phyloP scores from a whole-genome alignment of 37 sponge, comb jelly and placozoan species.

The Haliclona indistincta region DNA sequence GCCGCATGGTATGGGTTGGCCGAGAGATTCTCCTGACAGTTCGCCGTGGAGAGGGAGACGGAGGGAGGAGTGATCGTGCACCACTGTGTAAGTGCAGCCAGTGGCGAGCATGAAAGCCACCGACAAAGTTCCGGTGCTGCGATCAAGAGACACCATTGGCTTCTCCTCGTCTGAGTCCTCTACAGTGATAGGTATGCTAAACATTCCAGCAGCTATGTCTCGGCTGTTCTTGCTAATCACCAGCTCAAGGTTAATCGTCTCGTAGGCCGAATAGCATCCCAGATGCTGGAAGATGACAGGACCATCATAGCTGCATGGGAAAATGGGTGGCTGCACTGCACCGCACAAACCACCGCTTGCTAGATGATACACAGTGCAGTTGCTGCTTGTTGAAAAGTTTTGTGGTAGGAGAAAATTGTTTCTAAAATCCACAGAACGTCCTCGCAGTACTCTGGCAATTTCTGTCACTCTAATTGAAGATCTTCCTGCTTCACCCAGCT shows the following conservation, averaged over 20 bases:
- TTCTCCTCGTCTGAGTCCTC: neutral
- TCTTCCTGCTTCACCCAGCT: too few species aligned
- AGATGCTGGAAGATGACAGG: constrained; percentile 39
- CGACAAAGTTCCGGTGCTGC: too few species aligned
- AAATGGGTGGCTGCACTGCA: neutral
- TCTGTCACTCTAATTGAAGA: too few species aligned
- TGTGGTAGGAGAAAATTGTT: too few species aligned
- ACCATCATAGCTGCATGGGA: constrained; percentile 22
- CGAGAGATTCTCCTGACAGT: neutral
- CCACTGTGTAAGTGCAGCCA: neutral
- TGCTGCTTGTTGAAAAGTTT: too few species aligned
- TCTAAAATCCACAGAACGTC: too few species aligned
- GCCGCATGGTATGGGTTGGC: neutral
- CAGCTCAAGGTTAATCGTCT: constrained; percentile 24
- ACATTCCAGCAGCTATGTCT: neutral
- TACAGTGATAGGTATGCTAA: neutral
- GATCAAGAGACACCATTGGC: too few species aligned
- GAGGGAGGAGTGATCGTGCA: neutral
- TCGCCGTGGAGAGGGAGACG: neutral
- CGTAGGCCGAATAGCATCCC: constrained; percentile 29
- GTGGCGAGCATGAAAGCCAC: too few species aligned
- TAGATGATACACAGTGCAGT: too few species aligned
- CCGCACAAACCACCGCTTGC: constrained; percentile 40
- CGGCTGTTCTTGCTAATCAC: neutral
- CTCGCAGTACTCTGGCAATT: too few species aligned